Conservation (phyloP, 2,113 vertebrate species). For the Scalopus aquaticus region DNA sequence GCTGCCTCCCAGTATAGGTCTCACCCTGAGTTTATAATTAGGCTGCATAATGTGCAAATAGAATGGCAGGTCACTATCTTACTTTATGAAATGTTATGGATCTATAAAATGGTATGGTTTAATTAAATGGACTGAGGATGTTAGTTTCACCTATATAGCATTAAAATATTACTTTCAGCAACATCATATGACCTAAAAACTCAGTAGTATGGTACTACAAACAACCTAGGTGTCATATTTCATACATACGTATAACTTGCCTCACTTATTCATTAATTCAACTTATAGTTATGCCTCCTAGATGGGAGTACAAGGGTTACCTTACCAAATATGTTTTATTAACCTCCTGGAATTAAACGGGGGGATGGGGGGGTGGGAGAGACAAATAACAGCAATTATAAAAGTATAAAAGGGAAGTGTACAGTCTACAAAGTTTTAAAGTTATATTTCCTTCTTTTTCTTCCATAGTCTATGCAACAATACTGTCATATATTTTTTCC, state of each 20-base stretch:
- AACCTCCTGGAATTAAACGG: neutral
- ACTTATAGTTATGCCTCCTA: neutral
- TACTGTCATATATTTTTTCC: neutral
- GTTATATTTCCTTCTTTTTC: neutral
- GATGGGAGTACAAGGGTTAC: neutral
- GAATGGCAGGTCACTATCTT: conserved; percentile 34
- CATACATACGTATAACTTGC: neutral
- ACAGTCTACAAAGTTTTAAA: conserved; percentile 26
- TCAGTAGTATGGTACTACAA: neutral
- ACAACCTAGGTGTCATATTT: neutral
- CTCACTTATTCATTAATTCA: conserved; percentile 32
- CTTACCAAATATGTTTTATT: neutral
- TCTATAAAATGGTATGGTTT: conserved; percentile 44
- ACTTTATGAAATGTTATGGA: conserved; percentile 45
- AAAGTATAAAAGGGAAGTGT: neutral
- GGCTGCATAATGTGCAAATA: conserved; percentile 55
- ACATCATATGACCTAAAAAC: conserved; percentile 10
- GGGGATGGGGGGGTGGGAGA: no score
- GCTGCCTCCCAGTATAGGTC: conserved; percentile 39
- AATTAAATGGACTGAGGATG: conserved; percentile 53
- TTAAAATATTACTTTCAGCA: conserved; percentile 59
- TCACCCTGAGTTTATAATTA: conserved; percentile 69
- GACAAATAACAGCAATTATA: neutral
- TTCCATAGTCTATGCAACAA: neutral
- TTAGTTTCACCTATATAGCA: neutral